Evolutionary conservation across 2,888 invertebrate genomes (phyloP).

Genomic region (Diloba caeruleocephala): DNA sequence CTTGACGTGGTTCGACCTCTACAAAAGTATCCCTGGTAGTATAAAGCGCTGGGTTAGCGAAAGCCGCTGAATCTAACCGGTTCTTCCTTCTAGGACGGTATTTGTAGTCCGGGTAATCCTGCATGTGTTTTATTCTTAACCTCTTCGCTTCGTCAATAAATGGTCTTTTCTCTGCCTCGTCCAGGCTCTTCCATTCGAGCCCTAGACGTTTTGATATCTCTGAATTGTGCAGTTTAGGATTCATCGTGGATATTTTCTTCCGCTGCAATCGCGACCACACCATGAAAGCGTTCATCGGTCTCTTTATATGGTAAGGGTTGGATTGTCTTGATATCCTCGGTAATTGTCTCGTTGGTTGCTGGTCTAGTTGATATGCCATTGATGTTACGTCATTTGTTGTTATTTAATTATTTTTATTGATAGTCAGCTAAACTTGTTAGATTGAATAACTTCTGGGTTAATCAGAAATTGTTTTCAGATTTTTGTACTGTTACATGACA

Average conservation of each 20-base stretch:
- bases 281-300: slow-evolving; percentile 99
- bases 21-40: slow-evolving; percentile 74
- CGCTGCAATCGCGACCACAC: slow-evolving; percentile 98
- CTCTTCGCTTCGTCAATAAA: slow-evolving; percentile 97
- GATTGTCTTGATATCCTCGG: slow-evolving; percentile 87
- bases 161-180: slow-evolving; percentile 94
- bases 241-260: slow-evolving; percentile 94
- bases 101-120: slow-evolving; percentile 92
- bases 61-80: slow-evolving; percentile 79
- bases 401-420: background rate
- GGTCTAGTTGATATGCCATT: slow-evolving; percentile 79
- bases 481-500: slow-evolving; percentile 1
- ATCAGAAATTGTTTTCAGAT: background rate
- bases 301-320: slow-evolving; percentile 93
- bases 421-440: too few species aligned
- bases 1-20: slow-evolving; percentile 78
- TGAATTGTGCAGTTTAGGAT: slow-evolving; percentile 94
- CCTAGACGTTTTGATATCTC: slow-evolving; percentile 95
- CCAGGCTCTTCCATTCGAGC: slow-evolving; percentile 95
- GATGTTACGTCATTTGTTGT: slow-evolving; percentile 46
- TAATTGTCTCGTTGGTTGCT: slow-evolving; percentile 61
- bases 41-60: slow-evolving; percentile 71
- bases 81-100: slow-evolving; percentile 91
- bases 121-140: slow-evolving; percentile 92
- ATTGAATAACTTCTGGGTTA: background rate